Conservation (phyloP, 2,797 vertebrate species). For the Streptopelia turtur region DNA sequence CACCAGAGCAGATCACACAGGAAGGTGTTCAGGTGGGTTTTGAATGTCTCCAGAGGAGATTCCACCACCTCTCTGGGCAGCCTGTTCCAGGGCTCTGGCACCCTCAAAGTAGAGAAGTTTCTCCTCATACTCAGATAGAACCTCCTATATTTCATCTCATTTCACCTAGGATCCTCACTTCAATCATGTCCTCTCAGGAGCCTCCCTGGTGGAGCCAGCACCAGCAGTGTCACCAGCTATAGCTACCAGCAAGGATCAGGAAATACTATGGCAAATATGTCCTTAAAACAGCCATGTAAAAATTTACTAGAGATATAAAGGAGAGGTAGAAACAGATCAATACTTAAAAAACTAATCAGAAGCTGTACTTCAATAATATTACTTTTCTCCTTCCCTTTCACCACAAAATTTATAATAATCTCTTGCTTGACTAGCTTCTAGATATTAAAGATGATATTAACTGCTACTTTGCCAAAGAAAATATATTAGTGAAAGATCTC, state of each 20-base stretch:
- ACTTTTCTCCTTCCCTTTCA: not conserved
- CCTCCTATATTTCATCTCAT: not conserved
- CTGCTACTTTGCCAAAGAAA: not conserved
- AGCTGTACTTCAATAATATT: not conserved
- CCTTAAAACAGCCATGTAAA: not conserved
- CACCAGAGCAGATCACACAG: too few species aligned
- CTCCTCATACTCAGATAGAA: too few species aligned
- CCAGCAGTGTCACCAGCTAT: not conserved
- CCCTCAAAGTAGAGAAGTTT: too few species aligned
- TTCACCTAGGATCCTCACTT: not conserved
- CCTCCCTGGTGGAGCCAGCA: not conserved
- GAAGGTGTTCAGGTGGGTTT: too few species aligned
- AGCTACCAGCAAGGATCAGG: not conserved
- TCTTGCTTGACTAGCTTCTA: not conserved
- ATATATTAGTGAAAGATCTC: not conserved
- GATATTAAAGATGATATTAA: not conserved
- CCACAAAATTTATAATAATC: not conserved
- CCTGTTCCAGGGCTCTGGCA: too few species aligned
- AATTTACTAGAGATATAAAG: not conserved
- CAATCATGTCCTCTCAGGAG: rapidly evolving
- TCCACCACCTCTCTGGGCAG: too few species aligned
- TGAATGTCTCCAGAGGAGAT: too few species aligned
- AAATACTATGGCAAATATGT: not conserved
- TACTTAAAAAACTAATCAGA: not conserved
- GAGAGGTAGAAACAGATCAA: not conserved